Evolutionary conservation across 2,113 vertebrate species (phyloP).

Genomic region (Prietella phreatophila): DNA sequence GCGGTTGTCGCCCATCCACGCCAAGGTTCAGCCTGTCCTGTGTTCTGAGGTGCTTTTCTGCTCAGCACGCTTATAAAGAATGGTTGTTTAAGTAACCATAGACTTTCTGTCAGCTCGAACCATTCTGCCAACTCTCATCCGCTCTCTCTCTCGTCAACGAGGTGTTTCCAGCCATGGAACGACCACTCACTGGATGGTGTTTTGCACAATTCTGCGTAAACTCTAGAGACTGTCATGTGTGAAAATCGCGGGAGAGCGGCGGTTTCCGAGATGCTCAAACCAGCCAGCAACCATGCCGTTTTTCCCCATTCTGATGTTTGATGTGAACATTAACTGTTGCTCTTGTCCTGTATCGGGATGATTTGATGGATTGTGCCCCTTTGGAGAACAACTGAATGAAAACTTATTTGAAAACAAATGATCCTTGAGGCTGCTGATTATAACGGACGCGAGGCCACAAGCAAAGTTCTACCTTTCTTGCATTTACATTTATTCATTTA

Average conservation of each 20-base stretch:
- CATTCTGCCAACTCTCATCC: neutral
- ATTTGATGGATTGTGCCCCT: neutral
- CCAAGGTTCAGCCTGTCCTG: neutral
- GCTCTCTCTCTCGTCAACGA: neutral
- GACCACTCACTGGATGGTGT: neutral
- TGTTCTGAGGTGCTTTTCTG: neutral
- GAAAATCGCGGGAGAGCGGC: neutral
- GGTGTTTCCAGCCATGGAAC: neutral
- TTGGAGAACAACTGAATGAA: neutral
- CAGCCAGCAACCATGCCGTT: neutral
- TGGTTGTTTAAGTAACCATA: neutral
- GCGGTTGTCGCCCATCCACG: neutral
- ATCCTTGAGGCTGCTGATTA: neutral
- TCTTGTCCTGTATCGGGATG: neutral
- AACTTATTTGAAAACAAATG: neutral
- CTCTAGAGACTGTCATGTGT: neutral
- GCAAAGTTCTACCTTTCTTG: neutral
- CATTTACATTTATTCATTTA: too few species aligned
- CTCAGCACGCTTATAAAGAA: neutral
- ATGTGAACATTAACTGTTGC: neutral
- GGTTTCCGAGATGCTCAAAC: neutral
- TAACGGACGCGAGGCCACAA: neutral
- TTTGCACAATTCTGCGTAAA: neutral
- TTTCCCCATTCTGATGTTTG: neutral
- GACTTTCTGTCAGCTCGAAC: neutral